A percentile compares a stretch with the other conserved stretches of the same genome.
Conservation (phyloP, 2,888 invertebrate genomes). For the Drosophila rellima region DNA sequence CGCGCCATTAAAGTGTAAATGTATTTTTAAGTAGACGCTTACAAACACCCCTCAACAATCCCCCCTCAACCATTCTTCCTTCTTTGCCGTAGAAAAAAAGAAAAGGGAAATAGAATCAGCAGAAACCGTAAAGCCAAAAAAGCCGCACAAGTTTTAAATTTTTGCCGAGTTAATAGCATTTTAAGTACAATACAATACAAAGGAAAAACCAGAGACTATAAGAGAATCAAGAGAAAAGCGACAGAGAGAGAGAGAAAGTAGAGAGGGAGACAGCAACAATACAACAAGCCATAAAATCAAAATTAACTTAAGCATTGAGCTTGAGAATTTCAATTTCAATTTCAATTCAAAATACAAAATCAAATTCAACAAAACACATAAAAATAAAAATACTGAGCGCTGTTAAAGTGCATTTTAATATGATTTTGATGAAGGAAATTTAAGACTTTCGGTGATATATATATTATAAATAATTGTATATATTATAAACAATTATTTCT, state of each 20-base stretch:
- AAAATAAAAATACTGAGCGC: conserved; percentile 2
- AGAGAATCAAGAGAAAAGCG: background rate
- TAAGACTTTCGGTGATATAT: too few relatives aligned
- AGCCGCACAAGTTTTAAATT: conserved; percentile 78
- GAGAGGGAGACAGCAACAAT: background rate
- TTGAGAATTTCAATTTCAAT: conserved; percentile 37
- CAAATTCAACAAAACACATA: conserved; percentile 19
- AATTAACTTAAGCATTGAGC: conserved; percentile 40
- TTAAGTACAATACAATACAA: conserved; percentile 69
- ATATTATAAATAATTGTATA: too few relatives aligned
- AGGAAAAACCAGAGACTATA: background rate
- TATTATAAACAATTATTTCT: too few relatives aligned
- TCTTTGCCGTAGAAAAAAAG: background rate
- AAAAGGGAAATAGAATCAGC: conserved; percentile 57
- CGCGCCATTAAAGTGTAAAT: conserved; percentile 79
- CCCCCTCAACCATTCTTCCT: background rate
- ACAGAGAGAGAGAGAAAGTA: background rate
- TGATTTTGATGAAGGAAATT: conserved; percentile 19
- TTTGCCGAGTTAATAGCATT: conserved; percentile 76
- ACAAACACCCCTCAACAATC: conserved; percentile 12
- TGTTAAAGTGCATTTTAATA: conserved; percentile 14
- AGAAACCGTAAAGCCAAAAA: conserved; percentile 64
- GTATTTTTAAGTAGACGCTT: conserved; percentile 78
- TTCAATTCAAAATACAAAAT: conserved; percentile 15
- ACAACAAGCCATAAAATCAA: conserved; percentile 46